phyloP scores from a whole-genome alignment of 92 coral and sea anemone species.

The Phymanthus crucifer region DNA sequence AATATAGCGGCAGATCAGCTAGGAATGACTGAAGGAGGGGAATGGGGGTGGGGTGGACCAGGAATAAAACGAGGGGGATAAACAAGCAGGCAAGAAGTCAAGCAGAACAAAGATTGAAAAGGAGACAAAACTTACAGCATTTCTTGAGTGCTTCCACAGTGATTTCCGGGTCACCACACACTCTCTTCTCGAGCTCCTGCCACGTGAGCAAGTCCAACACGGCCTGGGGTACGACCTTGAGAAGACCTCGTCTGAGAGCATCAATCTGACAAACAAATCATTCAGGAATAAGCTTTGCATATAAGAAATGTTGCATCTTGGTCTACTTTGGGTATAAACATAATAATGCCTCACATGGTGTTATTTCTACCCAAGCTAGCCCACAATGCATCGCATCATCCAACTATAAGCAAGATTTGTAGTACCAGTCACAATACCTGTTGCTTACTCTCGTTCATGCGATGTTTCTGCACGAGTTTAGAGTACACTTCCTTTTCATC shows the following conservation, averaged over 20 bases:
- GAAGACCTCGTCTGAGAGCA: conserved; percentile 87
- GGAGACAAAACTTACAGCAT: conserved; percentile 63
- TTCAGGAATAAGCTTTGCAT: not conserved
- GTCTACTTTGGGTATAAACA: not conserved
- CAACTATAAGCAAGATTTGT: not conserved
- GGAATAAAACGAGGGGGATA: too few species aligned
- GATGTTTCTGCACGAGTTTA: conserved; percentile 69
- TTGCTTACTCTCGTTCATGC: conserved; percentile 79
- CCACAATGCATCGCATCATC: too few species aligned
- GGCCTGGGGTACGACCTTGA: conserved; percentile 92
- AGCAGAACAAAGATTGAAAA: not conserved
- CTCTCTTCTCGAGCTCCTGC: conserved; percentile 96
- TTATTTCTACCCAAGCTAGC: too few species aligned
- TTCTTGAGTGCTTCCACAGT: conserved; percentile 85
- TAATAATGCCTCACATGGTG: not conserved
- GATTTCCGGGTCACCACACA: conserved; percentile 92
- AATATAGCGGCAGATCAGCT: too few species aligned
- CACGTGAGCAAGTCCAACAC: conserved; percentile 93
- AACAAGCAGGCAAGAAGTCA: not conserved
- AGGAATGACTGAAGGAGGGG: too few species aligned
- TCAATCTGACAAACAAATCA: conserved; percentile 56
- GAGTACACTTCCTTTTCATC: conserved; percentile 80
- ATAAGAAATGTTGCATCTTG: too few species aligned
- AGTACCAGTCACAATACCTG: conserved; percentile 62
- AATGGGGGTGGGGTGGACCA: too few species aligned